Conservation (phyloP, 1,140 invertebrate genomes). For the Lucilia sericata region DNA sequence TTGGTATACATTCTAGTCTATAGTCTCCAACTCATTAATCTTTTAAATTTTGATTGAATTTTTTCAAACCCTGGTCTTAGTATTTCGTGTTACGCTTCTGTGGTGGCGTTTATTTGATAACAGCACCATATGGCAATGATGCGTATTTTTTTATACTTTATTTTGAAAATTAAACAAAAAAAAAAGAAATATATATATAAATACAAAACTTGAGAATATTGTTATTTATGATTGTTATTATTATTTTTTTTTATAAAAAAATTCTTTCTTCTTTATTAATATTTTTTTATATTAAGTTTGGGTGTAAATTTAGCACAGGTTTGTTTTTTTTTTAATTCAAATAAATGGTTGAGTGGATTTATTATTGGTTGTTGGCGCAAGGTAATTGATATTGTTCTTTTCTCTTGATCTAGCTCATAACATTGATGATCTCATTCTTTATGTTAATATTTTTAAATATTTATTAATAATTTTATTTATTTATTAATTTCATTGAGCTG, state of each 20-base stretch:
- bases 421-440: neutral
- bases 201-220: constrained; percentile 5
- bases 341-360: neutral
- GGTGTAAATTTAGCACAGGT: neutral
- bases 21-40: too few relatives aligned
- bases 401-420: neutral
- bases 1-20: too few relatives aligned
- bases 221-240: neutral
- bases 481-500: neutral
- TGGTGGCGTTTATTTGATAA: constrained; percentile 2
- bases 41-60: too few relatives aligned
- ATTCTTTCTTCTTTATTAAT: neutral
- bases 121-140: neutral
- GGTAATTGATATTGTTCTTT: constrained; percentile 7
- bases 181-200: too few relatives aligned
- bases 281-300: neutral
- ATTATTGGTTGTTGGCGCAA: neutral
- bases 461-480: neutral
- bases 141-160: neutral
- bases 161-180: neutral
- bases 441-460: neutral
- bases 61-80: neutral
- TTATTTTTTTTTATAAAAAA: neutral
- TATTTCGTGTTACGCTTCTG: neutral
- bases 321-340: neutral